These are phyloP conservation scores for Cynoglossus semilaevis DNA, from an alignment of 2,113 vertebrate species.

Conservation along the genomic window DNA sequence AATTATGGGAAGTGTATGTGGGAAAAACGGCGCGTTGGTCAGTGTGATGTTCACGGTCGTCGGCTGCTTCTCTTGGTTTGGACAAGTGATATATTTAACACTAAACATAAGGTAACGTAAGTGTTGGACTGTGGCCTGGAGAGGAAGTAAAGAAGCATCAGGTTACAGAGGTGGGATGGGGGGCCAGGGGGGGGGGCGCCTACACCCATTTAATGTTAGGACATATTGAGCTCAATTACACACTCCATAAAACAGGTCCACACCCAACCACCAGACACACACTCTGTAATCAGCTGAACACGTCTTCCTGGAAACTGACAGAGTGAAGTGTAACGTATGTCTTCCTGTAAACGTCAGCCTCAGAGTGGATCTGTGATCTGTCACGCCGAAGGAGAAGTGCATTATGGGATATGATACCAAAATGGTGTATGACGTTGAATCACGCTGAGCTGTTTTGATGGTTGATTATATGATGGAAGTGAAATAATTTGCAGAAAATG, in stretches of 20 bases:
- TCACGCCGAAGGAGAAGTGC: too few species aligned
- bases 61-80: too few species aligned
- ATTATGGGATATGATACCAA: neutral
- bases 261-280: constrained; percentile 12
- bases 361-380: neutral
- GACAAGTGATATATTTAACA: too few species aligned
- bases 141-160: neutral
- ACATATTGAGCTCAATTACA: constrained; percentile 48
- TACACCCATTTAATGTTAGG: constrained; percentile 36
- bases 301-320: constrained; percentile 19
- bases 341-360: neutral
- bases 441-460: neutral
- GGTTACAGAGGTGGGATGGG: constrained; percentile 4
- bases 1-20: too few species aligned
- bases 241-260: constrained; percentile 55
- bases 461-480: too few species aligned
- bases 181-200: constrained; percentile 22
- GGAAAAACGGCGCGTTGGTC: too few species aligned
- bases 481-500: too few species aligned
- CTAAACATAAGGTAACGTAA: too few species aligned
- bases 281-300: constrained; percentile 30
- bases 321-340: neutral
- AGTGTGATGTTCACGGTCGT: too few species aligned
- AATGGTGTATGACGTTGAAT: neutral
- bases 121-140: too few species aligned